Conservation (phyloP, 2,113 vertebrate species). For the Rhizomys pruinosus region DNA sequence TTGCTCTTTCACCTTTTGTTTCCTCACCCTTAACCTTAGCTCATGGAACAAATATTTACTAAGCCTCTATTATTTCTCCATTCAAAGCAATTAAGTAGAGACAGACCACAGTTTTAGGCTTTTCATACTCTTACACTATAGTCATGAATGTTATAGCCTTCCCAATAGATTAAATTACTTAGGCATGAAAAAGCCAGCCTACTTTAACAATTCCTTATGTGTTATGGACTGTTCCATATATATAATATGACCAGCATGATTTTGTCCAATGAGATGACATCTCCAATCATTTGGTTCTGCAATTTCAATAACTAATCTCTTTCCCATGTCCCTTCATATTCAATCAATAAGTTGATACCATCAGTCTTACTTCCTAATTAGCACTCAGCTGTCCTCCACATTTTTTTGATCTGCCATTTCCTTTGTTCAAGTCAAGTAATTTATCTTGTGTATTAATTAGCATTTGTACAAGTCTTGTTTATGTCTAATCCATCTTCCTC, state of each 20-base stretch:
- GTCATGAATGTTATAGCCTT: fast-evolving
- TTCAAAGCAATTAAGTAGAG: not conserved
- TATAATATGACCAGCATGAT: not conserved
- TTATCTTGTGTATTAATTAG: constrained; percentile 33
- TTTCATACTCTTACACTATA: not conserved
- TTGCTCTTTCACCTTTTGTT: not conserved
- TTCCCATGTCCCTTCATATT: constrained; percentile 9
- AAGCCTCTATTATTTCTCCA: not conserved
- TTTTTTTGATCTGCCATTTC: constrained; percentile 25
- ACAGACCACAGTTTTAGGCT: not conserved
- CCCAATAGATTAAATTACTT: not conserved
- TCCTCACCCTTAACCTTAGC: not conserved
- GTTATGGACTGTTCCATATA: not conserved
- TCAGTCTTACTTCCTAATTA: constrained; percentile 21
- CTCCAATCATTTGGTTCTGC: not conserved
- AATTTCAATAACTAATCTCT: not conserved
- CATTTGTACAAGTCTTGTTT: constrained; percentile 18
- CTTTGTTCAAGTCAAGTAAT: constrained; percentile 34
- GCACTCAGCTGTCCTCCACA: not conserved
- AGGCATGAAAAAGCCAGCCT: not conserved
- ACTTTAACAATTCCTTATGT: not conserved
- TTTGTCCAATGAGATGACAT: constrained; percentile 27
- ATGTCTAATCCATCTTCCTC: constrained; percentile 22
- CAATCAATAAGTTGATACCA: not conserved
- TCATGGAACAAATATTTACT: not conserved